Conservation (phyloP, 2,888 invertebrate species). For the Nomada lathburiana region DNA sequence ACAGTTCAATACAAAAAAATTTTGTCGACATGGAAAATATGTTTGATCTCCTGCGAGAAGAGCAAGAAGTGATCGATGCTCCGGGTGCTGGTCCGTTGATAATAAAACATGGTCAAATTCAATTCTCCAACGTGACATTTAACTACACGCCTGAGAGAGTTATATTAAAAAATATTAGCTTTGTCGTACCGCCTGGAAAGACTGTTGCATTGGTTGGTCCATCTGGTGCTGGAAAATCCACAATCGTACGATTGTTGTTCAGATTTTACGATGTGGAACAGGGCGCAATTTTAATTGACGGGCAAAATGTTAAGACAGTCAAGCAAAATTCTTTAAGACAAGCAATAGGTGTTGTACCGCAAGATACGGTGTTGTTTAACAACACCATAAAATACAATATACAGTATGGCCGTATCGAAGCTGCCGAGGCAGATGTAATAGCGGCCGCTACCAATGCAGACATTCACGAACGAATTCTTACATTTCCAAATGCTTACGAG, state of each 20-base stretch:
- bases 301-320: conserved; percentile 94
- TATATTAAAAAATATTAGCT: conserved; percentile 91
- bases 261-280: conserved; percentile 97
- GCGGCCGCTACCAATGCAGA: conserved; percentile 96
- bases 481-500: conserved; percentile 96
- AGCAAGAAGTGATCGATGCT: conserved; percentile 94
- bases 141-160: conserved; percentile 92
- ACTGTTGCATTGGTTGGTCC: conserved; percentile 95
- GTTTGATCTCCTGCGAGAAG: conserved; percentile 96
- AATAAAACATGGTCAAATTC: conserved; percentile 90
- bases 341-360: conserved; percentile 96
- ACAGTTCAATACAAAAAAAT: conserved; percentile 97
- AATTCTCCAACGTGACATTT: conserved; percentile 96
- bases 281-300: conserved; percentile 95
- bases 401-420: conserved; percentile 93
- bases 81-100: conserved; percentile 91
- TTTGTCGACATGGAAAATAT: conserved; percentile 99
- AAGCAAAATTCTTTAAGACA: conserved; percentile 93
- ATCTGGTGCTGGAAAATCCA: conserved; percentile 97
- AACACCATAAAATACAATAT: conserved; percentile 97
- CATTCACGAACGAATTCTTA: conserved; percentile 95
- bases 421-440: conserved; percentile 92
- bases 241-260: conserved; percentile 96
- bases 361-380: conserved; percentile 98
- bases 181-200: conserved; percentile 92